These are phyloP conservation scores for Melanchra persicariae DNA, from an alignment of 2,888 invertebrate species.

Conservation along the genomic window DNA sequence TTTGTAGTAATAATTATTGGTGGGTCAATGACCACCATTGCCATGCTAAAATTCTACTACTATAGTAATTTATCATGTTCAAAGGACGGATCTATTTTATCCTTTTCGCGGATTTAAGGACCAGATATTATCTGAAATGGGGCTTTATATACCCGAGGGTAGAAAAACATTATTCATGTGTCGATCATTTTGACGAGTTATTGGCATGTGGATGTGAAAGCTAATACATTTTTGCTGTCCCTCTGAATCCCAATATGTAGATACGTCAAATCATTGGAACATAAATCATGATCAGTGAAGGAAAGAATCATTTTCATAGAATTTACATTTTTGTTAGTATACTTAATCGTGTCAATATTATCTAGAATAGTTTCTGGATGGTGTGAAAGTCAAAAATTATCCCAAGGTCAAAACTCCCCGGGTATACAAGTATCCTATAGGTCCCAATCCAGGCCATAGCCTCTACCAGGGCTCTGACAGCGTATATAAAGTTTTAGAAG, in stretches of 20 bases:
- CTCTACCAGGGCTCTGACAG: no score
- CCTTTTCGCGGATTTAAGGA: conserved; percentile 31
- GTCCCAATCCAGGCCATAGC: no score
- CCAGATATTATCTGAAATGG: conserved; percentile 44
- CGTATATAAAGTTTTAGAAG: no score
- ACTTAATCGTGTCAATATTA: background rate
- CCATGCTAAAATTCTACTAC: background rate
- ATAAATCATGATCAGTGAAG: conserved; percentile 45
- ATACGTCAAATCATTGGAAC: conserved; percentile 27
- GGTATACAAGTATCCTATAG: no score
- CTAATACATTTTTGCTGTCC: conserved; percentile 53
- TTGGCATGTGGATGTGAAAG: conserved; percentile 47
- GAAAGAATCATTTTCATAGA: background rate
- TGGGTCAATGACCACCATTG: background rate
- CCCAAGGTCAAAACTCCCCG: no score
- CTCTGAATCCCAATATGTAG: conserved; percentile 30
- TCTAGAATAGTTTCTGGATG: background rate
- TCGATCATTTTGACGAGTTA: conserved; percentile 61
- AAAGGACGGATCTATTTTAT: conserved; percentile 27
- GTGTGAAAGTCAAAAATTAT: no score
- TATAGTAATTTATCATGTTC: conserved; percentile 53
- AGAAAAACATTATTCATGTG: conserved; percentile 60
- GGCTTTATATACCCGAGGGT: conserved; percentile 43
- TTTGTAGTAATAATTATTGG: background rate
- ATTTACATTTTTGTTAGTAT: background rate